Evolutionary conservation across 2,113 vertebrate species (phyloP).

Genomic region (Poeciliopsis retropinna): DNA sequence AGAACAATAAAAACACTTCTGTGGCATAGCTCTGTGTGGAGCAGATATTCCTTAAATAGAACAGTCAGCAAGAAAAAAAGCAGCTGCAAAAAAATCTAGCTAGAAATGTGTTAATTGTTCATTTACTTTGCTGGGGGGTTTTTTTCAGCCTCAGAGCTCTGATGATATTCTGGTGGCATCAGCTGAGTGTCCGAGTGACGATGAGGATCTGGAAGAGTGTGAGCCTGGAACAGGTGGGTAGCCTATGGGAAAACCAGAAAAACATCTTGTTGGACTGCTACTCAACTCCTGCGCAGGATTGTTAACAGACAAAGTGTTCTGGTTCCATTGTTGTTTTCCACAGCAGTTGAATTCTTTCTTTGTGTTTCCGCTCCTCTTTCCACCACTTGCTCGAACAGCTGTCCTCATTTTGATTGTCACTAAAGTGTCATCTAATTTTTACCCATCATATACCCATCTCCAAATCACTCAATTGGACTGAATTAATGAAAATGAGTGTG

Average conservation of each 20-base stretch:
- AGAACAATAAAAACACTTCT: constrained; percentile 24
- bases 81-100: not conserved
- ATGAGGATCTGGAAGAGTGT: constrained; percentile 95
- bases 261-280: not conserved
- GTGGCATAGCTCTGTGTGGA: constrained; percentile 24
- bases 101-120: constrained; percentile 9
- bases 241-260: not conserved
- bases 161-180: constrained; percentile 94
- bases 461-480: constrained; percentile 6
- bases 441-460: constrained; percentile 15
- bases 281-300: constrained; percentile 8
- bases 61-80: constrained; percentile 23
- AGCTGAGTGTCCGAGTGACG: constrained; percentile 94
- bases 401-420: constrained; percentile 13
- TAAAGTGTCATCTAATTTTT: not conserved
- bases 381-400: constrained; percentile 6
- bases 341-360: not conserved
- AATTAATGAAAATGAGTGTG: constrained; percentile 13
- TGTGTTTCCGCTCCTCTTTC: not conserved
- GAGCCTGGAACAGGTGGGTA: constrained; percentile 95
- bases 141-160: constrained; percentile 84
- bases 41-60: constrained; percentile 36
- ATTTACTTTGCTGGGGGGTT: constrained; percentile 5
- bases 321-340: constrained; percentile 14
- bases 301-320: not conserved